Evolutionary conservation across 1,140 invertebrate species (phyloP).

Genomic region (Atta colombica): DNA sequence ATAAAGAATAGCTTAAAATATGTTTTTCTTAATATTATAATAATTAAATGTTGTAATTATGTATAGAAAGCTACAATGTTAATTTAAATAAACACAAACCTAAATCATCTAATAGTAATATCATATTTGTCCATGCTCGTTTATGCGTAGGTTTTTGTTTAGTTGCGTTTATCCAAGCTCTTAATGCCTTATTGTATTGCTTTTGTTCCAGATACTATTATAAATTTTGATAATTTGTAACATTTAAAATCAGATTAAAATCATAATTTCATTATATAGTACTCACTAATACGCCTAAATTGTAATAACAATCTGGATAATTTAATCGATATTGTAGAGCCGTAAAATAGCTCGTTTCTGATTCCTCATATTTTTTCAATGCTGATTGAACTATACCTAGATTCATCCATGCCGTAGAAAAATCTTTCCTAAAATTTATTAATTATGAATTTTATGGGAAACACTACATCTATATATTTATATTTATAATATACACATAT

Average conservation of each 20-base stretch:
- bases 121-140: conserved; percentile 96
- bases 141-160: conserved; percentile 91
- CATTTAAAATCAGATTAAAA: conserved; percentile 34
- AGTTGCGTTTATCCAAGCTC: conserved; percentile 94
- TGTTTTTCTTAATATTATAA: too few species aligned
- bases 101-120: conserved; percentile 95
- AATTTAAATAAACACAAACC: conserved; percentile 85
- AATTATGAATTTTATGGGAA: conserved; percentile 53
- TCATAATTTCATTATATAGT: conserved; percentile 37
- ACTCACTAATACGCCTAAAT: conserved; percentile 96
- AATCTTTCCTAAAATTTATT: conserved; percentile 90
- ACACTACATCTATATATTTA: conserved; percentile 16
- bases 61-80: background rate
- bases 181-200: conserved; percentile 88
- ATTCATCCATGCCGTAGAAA: conserved; percentile 99
- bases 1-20: background rate
- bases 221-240: conserved; percentile 58
- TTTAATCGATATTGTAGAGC: conserved; percentile 92
- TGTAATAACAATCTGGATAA: conserved; percentile 98
- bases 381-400: conserved; percentile 95
- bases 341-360: conserved; percentile 92
- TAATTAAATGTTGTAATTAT: background rate
- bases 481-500: background rate
- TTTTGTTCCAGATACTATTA: conserved; percentile 89
- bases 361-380: conserved; percentile 90